Conservation (phyloP, 1,140 invertebrate species). For the Penaeus vannamei region DNA sequence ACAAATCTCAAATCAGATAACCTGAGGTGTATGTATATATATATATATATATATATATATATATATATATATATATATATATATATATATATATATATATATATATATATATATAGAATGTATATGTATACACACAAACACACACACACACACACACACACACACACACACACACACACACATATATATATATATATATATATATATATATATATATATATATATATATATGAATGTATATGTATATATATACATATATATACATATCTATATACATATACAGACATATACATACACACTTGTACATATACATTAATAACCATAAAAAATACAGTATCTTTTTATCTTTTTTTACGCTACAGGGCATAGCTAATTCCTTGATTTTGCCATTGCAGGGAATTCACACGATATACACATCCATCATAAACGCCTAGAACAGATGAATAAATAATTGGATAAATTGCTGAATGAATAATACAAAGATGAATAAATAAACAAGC, state of each 20-base stretch:
- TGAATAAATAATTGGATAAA: too few relatives aligned
- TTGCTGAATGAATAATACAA: too few relatives aligned
- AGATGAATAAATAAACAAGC: too few relatives aligned
- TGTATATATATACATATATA: not conserved
- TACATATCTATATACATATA: constrained; percentile 6
- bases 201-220: constrained; percentile 35
- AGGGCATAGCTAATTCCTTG: too few relatives aligned
- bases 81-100: constrained; percentile 46
- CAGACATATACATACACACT: constrained; percentile 35
- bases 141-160: constrained; percentile 42
- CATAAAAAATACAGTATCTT: too few relatives aligned
- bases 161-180: constrained; percentile 35
- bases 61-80: constrained; percentile 53
- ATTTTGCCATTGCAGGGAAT: too few relatives aligned
- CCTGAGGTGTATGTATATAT: constrained; percentile 5
- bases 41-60: constrained; percentile 43
- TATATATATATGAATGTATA: constrained; percentile 12
- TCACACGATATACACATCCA: too few relatives aligned
- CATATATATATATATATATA: constrained; percentile 49
- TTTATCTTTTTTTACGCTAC: too few relatives aligned
- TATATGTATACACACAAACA: constrained; percentile 41
- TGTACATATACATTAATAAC: constrained; percentile 25
- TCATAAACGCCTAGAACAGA: too few relatives aligned
- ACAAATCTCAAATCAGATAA: too few relatives aligned
- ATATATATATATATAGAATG: constrained; percentile 52